Conservation (phyloP, 2,797 vertebrate species). For the Sus cebifrons region DNA sequence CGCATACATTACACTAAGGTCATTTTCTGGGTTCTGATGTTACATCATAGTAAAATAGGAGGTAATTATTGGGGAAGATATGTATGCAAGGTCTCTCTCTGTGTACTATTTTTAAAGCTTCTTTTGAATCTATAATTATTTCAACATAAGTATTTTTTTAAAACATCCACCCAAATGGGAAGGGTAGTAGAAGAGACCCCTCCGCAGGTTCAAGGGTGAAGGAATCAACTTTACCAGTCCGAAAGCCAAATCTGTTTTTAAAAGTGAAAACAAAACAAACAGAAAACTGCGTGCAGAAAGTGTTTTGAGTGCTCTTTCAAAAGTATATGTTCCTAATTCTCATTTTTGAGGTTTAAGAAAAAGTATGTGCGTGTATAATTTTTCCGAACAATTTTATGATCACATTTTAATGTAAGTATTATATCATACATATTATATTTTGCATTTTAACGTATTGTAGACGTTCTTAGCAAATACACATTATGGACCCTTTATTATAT, state of each 20-base stretch:
- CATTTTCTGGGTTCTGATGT: background rate
- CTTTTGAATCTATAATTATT: background rate
- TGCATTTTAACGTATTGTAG: background rate
- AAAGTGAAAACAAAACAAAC: background rate
- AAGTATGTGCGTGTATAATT: background rate
- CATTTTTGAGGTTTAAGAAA: conserved; percentile 6
- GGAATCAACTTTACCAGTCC: background rate
- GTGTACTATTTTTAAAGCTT: background rate
- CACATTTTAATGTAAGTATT: background rate
- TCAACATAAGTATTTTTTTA: background rate
- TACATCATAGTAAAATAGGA: background rate
- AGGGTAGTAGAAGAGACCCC: background rate
- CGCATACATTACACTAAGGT: background rate
- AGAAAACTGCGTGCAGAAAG: background rate
- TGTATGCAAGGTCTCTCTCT: background rate
- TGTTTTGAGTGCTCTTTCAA: background rate
- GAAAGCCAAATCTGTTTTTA: background rate
- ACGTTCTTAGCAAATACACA: background rate
- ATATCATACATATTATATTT: background rate
- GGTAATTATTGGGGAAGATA: background rate
- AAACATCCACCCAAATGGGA: background rate
- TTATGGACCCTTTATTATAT: background rate
- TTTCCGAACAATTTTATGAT: conserved; percentile 13
- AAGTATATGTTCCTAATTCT: background rate
- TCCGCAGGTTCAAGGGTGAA: background rate